These are phyloP conservation scores for Sander vitreus DNA, from an alignment of 2,113 vertebrate genomes.

Conservation along the genomic window DNA sequence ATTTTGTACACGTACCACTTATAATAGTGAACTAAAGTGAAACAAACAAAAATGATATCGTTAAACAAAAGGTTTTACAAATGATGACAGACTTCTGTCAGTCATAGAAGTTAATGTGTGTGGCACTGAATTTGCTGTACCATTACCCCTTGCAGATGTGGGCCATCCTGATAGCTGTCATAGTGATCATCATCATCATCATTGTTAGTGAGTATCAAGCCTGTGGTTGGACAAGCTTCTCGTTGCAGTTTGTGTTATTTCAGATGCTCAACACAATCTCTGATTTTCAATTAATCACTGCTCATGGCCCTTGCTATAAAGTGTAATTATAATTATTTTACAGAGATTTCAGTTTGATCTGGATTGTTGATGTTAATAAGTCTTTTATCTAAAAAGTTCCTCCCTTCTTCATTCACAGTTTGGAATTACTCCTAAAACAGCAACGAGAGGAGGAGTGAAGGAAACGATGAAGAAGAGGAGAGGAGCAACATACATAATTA, in stretches of 20 bases:
- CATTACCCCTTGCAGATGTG: slow-evolving; percentile 89
- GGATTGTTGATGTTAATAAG: background rate
- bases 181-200: slow-evolving; percentile 91
- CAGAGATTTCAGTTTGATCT: background rate
- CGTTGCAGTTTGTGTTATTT: background rate
- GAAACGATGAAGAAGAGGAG: slow-evolving; percentile 52
- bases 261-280: background rate
- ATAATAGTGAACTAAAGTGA: background rate
- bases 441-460: slow-evolving; percentile 35
- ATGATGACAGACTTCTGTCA: background rate
- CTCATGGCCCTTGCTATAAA: background rate
- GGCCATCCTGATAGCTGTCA: slow-evolving; percentile 92
- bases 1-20: background rate
- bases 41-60: background rate
- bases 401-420: slow-evolving; percentile 66
- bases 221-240: background rate
- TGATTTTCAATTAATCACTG: background rate
- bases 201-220: slow-evolving; percentile 90
- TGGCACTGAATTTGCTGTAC: slow-evolving; percentile 2
- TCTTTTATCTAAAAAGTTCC: background rate
- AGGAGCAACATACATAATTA: slow-evolving; percentile 37
- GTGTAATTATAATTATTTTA: background rate
- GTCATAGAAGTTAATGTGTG: background rate
- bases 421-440: slow-evolving; percentile 73
- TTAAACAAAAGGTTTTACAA: background rate